Evolutionary conservation across 2,797 vertebrate genomes (phyloP).

Genomic region (Carapus acus): DNA sequence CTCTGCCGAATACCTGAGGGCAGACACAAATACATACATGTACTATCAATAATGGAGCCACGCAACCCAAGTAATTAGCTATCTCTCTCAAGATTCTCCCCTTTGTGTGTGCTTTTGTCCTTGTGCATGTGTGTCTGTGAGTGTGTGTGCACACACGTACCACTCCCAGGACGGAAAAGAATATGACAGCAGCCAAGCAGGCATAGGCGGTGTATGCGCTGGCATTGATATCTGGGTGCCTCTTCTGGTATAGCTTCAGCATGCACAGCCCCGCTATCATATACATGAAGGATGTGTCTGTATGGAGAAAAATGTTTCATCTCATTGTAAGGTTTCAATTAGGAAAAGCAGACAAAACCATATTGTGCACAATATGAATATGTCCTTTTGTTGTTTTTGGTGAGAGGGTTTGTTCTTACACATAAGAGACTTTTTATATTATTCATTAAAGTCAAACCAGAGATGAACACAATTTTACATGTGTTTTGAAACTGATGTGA

Average conservation of each 20-base stretch:
- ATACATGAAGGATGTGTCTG: slow-evolving; percentile 98
- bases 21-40: slow-evolving; percentile 3
- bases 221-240: slow-evolving; percentile 95
- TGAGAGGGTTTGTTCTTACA: no score
- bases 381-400: no score
- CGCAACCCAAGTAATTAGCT: no score
- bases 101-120: background rate
- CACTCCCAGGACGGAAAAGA: slow-evolving; percentile 96
- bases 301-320: background rate
- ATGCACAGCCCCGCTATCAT: slow-evolving; percentile 98
- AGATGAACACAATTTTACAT: no score
- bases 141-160: slow-evolving; percentile 61
- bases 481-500: no score
- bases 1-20: slow-evolving; percentile 88
- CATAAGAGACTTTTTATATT: no score
- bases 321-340: no score
- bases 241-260: slow-evolving; percentile 97
- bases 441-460: no score
- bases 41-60: no score
- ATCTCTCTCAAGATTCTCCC: no score
- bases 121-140: background rate
- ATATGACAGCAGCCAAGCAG: slow-evolving; percentile 91
- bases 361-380: no score
- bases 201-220: slow-evolving; percentile 96
- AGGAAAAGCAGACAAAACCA: no score